These are phyloP conservation scores for Omphaloscelis lunosa DNA, from an alignment of 2,888 invertebrate genomes.

Conservation along the genomic window DNA sequence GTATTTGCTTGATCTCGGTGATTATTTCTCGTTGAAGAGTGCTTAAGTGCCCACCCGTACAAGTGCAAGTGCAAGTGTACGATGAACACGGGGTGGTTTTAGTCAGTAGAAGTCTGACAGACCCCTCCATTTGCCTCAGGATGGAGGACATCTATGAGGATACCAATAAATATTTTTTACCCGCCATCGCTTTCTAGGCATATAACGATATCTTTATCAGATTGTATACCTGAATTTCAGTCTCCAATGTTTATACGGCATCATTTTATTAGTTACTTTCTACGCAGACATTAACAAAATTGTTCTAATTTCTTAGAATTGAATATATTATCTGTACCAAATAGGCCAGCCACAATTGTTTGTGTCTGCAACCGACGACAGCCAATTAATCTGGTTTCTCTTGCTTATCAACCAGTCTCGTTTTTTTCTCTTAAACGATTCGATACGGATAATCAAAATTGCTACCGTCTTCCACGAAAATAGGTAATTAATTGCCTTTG, in stretches of 20 bases:
- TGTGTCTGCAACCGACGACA: conserved; percentile 49
- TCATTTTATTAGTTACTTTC: conserved; percentile 17
- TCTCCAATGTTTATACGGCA: neutral
- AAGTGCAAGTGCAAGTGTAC: too few relatives aligned
- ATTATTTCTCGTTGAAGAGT: too few relatives aligned
- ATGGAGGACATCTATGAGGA: too few relatives aligned
- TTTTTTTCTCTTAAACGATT: conserved; percentile 49
- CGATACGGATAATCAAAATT: conserved; percentile 50
- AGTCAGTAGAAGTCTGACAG: too few relatives aligned
- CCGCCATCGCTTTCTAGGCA: neutral
- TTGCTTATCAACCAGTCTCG: conserved; percentile 34
- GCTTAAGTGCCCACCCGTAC: too few relatives aligned
- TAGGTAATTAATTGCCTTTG: conserved; percentile 37
- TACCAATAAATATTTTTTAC: too few relatives aligned
- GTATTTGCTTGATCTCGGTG: neutral
- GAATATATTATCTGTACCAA: conserved; percentile 39
- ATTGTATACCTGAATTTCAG: neutral
- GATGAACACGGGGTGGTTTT: too few relatives aligned
- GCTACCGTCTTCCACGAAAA: conserved; percentile 33
- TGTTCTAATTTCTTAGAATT: conserved; percentile 48
- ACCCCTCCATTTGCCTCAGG: too few relatives aligned
- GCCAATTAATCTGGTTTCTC: conserved; percentile 53
- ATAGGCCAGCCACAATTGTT: conserved; percentile 44
- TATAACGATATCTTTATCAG: neutral
- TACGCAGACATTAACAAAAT: conserved; percentile 38